Conservation (phyloP, 2,888 invertebrate genomes). For the Drosophila diplacantha region DNA sequence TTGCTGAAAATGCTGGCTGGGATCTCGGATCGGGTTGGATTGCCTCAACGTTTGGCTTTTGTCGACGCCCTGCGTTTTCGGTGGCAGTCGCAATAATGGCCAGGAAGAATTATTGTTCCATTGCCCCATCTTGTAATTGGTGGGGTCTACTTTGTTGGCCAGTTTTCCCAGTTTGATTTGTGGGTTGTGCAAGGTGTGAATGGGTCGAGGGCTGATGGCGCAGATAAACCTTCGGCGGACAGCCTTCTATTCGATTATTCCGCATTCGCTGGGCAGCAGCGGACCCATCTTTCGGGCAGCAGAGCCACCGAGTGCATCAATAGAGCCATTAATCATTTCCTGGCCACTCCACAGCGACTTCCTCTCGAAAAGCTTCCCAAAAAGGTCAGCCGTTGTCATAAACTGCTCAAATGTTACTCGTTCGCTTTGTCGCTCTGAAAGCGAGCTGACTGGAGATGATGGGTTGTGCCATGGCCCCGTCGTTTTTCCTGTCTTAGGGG, state of each 20-base stretch:
- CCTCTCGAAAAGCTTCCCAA: slow-evolving; percentile 41
- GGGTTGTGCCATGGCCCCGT: slow-evolving; percentile 22
- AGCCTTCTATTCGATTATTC: slow-evolving; percentile 29
- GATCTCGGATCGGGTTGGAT: slow-evolving; percentile 34
- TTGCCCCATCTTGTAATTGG: slow-evolving; percentile 57
- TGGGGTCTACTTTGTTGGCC: slow-evolving; percentile 11
- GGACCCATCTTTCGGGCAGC: slow-evolving; percentile 10
- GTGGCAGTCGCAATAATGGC: slow-evolving; percentile 41
- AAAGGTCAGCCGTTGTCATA: slow-evolving; percentile 49
- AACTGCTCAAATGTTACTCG: slow-evolving; percentile 59
- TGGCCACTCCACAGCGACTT: slow-evolving; percentile 43
- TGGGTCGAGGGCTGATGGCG: slow-evolving; percentile 21
- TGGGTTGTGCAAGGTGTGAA: slow-evolving; percentile 35
- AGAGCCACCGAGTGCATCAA: slow-evolving; percentile 41
- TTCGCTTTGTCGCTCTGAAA: slow-evolving; percentile 14
- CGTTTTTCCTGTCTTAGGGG: slow-evolving; percentile 20
- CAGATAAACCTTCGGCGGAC: slow-evolving; percentile 21
- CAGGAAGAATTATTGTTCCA: slow-evolving; percentile 54
- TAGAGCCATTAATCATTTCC: slow-evolving; percentile 60
- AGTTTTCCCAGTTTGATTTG: slow-evolving; percentile 41
- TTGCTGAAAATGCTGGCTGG: slow-evolving; percentile 51
- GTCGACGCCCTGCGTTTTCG: slow-evolving; percentile 45
- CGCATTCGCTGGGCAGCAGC: slow-evolving; percentile 16
- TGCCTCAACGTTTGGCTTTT: slow-evolving; percentile 61
- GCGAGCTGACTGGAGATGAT: slow-evolving; percentile 25